A percentile compares a stretch with the other conserved stretches of the same genome.
phyloP scores from a whole-genome alignment of 2,888 invertebrate species.

The Drosophila subquinaria region DNA sequence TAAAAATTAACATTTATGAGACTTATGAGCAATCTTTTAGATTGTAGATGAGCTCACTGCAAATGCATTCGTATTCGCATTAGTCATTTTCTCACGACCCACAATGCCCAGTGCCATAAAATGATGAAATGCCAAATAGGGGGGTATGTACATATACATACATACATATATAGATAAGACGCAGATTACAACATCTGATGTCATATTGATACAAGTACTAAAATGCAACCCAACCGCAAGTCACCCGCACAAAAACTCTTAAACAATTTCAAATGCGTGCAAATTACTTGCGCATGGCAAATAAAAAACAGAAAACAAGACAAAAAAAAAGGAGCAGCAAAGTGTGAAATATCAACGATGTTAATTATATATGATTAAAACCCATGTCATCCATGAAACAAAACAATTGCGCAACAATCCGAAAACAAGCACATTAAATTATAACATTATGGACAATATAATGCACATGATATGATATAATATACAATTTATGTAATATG shows the following conservation, averaged over 20 bases:
- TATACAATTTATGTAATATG: constrained; percentile 2
- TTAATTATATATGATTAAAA: constrained; percentile 49
- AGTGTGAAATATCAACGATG: constrained; percentile 57
- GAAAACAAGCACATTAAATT: constrained; percentile 19
- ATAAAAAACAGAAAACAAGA: constrained; percentile 3
- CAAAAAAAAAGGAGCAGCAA: constrained; percentile 23
- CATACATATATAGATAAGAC: constrained; percentile 14
- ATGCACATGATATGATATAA: constrained; percentile 35
- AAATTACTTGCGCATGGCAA: constrained; percentile 55
- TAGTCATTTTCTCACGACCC: constrained; percentile 38
- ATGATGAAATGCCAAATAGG: constrained; percentile 28
- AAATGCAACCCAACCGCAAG: constrained; percentile 10
- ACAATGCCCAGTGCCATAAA: constrained; percentile 4
- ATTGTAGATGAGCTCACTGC: constrained; percentile 38
- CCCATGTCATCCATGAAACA: constrained; percentile 31
- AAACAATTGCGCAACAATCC: constrained; percentile 43
- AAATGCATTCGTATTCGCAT: constrained; percentile 16
- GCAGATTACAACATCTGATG: constrained; percentile 18
- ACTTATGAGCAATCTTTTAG: constrained; percentile 27
- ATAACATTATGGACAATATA: constrained; percentile 15
- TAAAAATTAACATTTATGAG: constrained; percentile 15
- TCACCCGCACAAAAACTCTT: background rate
- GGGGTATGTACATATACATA: background rate
- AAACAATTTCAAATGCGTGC: constrained; percentile 42
- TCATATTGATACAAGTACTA: constrained; percentile 3